These are phyloP conservation scores for Myripristis murdjan DNA, from an alignment of 2,797 vertebrate genomes.

Conservation along the genomic window DNA sequence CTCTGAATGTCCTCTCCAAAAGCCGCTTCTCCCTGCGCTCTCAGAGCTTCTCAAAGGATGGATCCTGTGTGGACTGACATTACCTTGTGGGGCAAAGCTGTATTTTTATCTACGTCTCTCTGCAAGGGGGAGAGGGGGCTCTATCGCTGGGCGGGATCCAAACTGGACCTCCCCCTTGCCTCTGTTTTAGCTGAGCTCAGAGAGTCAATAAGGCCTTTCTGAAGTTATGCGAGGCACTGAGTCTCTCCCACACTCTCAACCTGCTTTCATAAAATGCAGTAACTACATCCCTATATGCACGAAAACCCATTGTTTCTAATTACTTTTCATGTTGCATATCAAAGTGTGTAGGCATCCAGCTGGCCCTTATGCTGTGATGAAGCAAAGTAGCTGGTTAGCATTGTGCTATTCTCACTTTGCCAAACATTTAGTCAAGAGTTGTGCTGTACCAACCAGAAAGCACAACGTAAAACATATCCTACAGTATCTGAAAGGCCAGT, in stretches of 20 bases:
- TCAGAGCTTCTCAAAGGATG: conserved; percentile 24
- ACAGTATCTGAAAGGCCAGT: too few relatives aligned
- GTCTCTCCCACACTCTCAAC: not conserved
- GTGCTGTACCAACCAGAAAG: too few relatives aligned
- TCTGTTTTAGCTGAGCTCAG: conserved; percentile 16
- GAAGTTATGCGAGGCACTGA: conserved; percentile 14
- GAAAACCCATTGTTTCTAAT: conserved; percentile 6
- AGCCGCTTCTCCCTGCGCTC: conserved; percentile 26
- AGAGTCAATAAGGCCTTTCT: conserved; percentile 14
- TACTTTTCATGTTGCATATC: not conserved
- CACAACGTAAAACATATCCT: too few relatives aligned
- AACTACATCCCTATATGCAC: not conserved
- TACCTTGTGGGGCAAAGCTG: conserved; percentile 35
- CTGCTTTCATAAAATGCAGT: conserved; percentile 10
- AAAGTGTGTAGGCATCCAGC: conserved; percentile 6
- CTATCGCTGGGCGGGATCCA: conserved; percentile 10
- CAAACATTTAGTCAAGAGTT: not conserved
- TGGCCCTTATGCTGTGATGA: not conserved
- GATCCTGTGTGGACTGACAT: conserved; percentile 30
- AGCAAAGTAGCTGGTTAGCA: not conserved
- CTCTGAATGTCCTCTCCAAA: conserved; percentile 43
- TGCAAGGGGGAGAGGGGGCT: conserved; percentile 12
- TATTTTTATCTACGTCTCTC: conserved; percentile 30
- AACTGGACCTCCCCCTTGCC: not conserved
- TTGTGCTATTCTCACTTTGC: not conserved